These are phyloP conservation scores for Lucilia sericata DNA, from an alignment of 1,140 invertebrate genomes.

Conservation along the genomic window DNA sequence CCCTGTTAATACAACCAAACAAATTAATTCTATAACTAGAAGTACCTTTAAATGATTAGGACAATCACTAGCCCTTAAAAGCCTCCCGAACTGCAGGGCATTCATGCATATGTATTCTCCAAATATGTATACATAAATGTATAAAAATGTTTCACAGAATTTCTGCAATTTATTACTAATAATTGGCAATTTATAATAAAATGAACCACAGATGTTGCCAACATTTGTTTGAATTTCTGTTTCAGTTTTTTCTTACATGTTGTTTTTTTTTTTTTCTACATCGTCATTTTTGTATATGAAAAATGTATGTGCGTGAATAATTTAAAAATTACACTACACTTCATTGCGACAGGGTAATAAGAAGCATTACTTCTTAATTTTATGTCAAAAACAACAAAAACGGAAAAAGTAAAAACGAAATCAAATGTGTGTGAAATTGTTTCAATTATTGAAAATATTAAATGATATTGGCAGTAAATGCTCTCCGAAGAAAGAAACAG, in stretches of 20 bases:
- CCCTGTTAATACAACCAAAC: too few relatives aligned
- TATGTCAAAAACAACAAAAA: too few relatives aligned
- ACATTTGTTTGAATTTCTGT: not conserved
- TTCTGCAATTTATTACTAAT: constrained; percentile 6
- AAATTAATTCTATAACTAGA: too few relatives aligned
- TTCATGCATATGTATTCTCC: not conserved
- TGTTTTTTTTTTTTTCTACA: not conserved
- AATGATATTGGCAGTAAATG: too few relatives aligned
- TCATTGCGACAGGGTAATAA: not conserved
- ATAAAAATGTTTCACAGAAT: constrained; percentile 3
- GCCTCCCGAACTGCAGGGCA: too few relatives aligned
- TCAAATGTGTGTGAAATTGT: too few relatives aligned
- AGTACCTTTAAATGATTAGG: too few relatives aligned
- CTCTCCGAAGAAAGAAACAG: too few relatives aligned
- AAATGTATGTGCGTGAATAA: not conserved
- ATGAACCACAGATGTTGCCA: constrained; percentile 4
- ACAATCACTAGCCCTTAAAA: too few relatives aligned
- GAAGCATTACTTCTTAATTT: too few relatives aligned
- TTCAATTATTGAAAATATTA: too few relatives aligned
- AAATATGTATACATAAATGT: not conserved
- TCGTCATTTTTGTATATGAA: not conserved
- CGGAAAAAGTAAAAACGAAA: too few relatives aligned
- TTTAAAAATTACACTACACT: not conserved
- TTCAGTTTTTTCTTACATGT: not conserved
- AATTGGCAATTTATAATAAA: constrained; percentile 7